A percentile compares a stretch with the other conserved stretches of the same genome.
Conservation (phyloP, 2,888 invertebrate genomes). For the Druceiella hillmani region DNA sequence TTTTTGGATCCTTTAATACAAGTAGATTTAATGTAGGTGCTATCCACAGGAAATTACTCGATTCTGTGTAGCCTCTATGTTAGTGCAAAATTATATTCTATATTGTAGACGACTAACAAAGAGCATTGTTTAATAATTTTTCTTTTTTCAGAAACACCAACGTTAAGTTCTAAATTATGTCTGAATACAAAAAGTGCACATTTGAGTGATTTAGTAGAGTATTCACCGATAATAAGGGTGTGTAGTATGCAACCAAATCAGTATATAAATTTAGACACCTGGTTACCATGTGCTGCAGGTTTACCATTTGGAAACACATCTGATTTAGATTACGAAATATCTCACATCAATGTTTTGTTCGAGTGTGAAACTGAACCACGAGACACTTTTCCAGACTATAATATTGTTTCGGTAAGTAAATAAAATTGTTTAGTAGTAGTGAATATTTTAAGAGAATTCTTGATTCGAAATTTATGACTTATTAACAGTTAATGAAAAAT, state of each 20-base stretch:
- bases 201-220: slow-evolving; percentile 56
- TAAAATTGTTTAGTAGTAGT: neutral
- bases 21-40: no score
- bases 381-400: slow-evolving; percentile 30
- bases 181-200: slow-evolving; percentile 52
- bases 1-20: no score
- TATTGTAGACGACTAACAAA: no score
- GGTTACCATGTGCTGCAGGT: slow-evolving; percentile 42
- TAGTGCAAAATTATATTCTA: no score
- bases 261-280: slow-evolving; percentile 42
- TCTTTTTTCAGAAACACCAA: slow-evolving; percentile 42
- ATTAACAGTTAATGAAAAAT: no score
- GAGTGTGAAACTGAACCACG: slow-evolving; percentile 48
- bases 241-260: slow-evolving; percentile 48
- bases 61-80: no score
- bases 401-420: slow-evolving; percentile 13
- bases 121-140: neutral
- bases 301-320: slow-evolving; percentile 41
- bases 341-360: slow-evolving; percentile 41
- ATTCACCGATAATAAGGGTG: slow-evolving; percentile 43
- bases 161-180: slow-evolving; percentile 50
- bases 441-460: no score
- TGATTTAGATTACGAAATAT: no score
- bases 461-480: no score
- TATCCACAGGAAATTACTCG: no score